Base-by-base conservation (phyloP, 2,888 invertebrate species). In the Ernsta delagoae region DNA sequence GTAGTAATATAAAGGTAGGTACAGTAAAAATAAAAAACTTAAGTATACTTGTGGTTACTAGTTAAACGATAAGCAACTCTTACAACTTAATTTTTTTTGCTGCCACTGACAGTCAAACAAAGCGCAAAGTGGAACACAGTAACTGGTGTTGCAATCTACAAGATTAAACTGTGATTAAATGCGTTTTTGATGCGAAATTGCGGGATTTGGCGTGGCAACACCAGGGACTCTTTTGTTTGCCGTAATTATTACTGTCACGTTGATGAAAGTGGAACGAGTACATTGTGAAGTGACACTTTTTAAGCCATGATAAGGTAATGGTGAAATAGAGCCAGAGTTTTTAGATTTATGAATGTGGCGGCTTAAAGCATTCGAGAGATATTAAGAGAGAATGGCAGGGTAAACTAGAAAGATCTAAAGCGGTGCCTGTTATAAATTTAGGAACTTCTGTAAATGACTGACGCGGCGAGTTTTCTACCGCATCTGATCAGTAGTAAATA, bases 81-180 rank as follows among this genome's bases (percentile, higher is more conserved):
- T n/a, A n/a, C n/a, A n/a, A n/a, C n/a, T n/a, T n/a, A 24, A 24
- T n/a, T n/a, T 24, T 24, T 24, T 24, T 24, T 24, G 1, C 24
- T 1, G 24, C 24, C 24, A 24, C 24, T 24, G 3, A n/a, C 9
- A 31, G 11, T 31, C 31, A 54, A 12, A 8, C 12, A 7, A 39
- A 6, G 12, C 11, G 39, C 74, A 68, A 78, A 75, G 72, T 73
- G 74, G 75, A 82, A 75, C 70, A 67, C 70, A 78, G 65, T 74
- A 65, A 71, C 74, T 71, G 75, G 71, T 71, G 71, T 77, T 75
- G 83, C 86, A 85, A 86, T 85, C 83, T 80, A 79, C 75, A 77
- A 82, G 84, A 87, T 86, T 86, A 85, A 83, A 84, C 78, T 76
- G 82, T 83, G 86, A 87, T 87, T 87, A 86, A 87, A 86, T 85